Base-by-base conservation (phyloP, 2,797 vertebrate species). In the Bufotes viridis region DNA sequence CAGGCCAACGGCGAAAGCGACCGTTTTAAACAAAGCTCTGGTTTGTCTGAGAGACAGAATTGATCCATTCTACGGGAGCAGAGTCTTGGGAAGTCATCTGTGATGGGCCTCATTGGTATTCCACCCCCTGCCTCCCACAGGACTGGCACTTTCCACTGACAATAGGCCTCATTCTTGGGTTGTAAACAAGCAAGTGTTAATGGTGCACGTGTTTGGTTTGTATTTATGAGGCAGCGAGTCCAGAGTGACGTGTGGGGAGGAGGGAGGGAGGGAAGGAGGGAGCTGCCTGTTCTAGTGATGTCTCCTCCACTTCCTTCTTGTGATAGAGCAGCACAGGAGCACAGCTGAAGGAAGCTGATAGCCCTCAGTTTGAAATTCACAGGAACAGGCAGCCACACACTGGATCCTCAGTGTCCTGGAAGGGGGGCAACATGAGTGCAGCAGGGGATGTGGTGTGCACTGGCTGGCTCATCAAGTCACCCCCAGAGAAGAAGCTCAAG, bases 381-480 rank as follows among this genome's bases (percentile, higher is more conserved):
- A 10, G 90, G 81, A 90, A 90, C 91, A 78, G 74, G 74, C 91
- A 81, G 29, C 88, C 87, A 88, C 91, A 15, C 84, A 1, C 82
- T 65, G 82, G 61, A 84, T 90, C 90, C 90, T 92, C 90, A 90
- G 90, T 90, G 82, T 90, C 90, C 76, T 87, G 72, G 74, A 90
- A 90, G 84, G 91, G 83, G 87, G 92, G 90, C 95, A 96, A 94
- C 92, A 99, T 99, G 98, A 99, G 97, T 93, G 92, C 96, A 29
- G 92, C 96, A 26, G 98, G 96, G 92, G 97, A 98, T 94, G 96
- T 97, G 86, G 97, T 99, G 90, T 98, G 96, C 95, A 97, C 95
- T 11, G 98, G 98, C 93, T 99, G 98, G 98, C 97, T 99, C 90
- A 97, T 99, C 94, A 99, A 98, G 96, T 99, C 98, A 72, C 98